Conservation (phyloP, 1,140 invertebrate genomes). For the Drosophila saltans region DNA sequence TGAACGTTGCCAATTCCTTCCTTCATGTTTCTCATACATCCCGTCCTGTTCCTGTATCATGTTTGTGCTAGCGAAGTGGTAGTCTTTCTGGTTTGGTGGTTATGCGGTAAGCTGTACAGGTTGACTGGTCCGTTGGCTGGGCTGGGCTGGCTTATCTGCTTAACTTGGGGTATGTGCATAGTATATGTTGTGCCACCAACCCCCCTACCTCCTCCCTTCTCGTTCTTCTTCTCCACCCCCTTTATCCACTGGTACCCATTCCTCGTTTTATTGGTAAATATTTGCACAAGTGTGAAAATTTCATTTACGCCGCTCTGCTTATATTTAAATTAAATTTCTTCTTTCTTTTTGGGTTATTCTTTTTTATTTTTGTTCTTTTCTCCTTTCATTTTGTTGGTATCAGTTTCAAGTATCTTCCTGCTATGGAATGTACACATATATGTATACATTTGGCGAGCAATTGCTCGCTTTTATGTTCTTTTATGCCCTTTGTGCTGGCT, state of each 20-base stretch:
- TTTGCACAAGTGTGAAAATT: conserved; percentile 83
- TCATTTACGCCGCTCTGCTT: conserved; percentile 80
- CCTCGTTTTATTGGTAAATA: conserved; percentile 79
- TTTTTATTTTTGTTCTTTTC: conserved; percentile 14
- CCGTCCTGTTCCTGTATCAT: conserved; percentile 3
- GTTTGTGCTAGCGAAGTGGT: conserved; percentile 46
- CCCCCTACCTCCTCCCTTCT: too few species aligned
- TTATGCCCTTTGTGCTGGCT: conserved; percentile 58
- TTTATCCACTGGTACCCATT: conserved; percentile 23
- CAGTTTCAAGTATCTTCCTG: conserved; percentile 68
- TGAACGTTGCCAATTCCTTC: conserved; percentile 19
- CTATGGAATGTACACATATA: conserved; percentile 54
- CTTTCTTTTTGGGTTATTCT: conserved; percentile 44
- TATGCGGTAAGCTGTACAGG: conserved; percentile 28
- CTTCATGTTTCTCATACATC: neutral
- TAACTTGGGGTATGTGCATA: conserved; percentile 71
- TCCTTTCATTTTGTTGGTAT: conserved; percentile 23
- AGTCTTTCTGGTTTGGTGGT: conserved; percentile 17
- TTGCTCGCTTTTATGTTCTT: conserved; percentile 63
- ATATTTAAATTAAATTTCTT: conserved; percentile 83
- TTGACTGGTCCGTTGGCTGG: conserved; percentile 28
- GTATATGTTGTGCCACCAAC: conserved; percentile 1
- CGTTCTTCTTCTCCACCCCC: neutral
- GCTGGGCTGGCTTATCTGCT: conserved; percentile 71
- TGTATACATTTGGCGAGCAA: conserved; percentile 62